Base-by-base conservation (phyloP, 2,113 vertebrate species). In the Chaetops frenatus region DNA sequence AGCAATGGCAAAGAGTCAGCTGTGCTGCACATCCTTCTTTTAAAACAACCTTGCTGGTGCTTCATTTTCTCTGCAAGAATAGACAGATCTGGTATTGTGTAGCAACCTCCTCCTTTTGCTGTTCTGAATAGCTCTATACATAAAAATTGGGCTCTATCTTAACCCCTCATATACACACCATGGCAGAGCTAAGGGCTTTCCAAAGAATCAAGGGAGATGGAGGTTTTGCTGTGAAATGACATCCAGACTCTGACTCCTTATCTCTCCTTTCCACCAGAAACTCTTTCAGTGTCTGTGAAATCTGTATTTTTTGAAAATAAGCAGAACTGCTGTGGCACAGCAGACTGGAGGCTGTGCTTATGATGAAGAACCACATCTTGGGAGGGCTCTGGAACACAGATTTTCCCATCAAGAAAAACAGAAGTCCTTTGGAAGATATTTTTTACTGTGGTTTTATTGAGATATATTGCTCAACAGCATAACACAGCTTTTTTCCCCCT, bases 391-490 rank as follows among this genome's bases (percentile, higher is more conserved):
- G n/a, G 28, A 92, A 48, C 18, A 66, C 10, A 51, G 21, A 7
- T 38, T 90, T 95, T 71, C 36, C 17, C 14, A 42, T n/a, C 20
- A 48, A 35, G 17, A 54, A 60, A 64, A 29, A 15, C 11, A 80
- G 28, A 76, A 79, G 51, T 53, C 18, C 28, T 84, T 44, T 60
- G 35, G 48, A 73, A 93, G 14, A 1, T 64, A 17, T 35, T 91
- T 91, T 69, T 25, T 42, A 11, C 20, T 27, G 5, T 62, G 18
- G 3, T 51, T 82, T 82, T 60, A 5, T 72, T 51, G 24, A 60
- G 21, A 69, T 13, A 10, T 1, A 51, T 8, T 42, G 21, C 36
- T 40, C 2, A 1, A 28, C 7, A 71, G 10, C 1, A 0, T 24
- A 79, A 90, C 5, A 16, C 7, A n/a, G 11, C 33, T 19, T 53